A percentile compares a stretch with the other conserved stretches of the same genome.
Conservation (phyloP, 2,113 vertebrate species). For the Sigmodon hispidus region DNA sequence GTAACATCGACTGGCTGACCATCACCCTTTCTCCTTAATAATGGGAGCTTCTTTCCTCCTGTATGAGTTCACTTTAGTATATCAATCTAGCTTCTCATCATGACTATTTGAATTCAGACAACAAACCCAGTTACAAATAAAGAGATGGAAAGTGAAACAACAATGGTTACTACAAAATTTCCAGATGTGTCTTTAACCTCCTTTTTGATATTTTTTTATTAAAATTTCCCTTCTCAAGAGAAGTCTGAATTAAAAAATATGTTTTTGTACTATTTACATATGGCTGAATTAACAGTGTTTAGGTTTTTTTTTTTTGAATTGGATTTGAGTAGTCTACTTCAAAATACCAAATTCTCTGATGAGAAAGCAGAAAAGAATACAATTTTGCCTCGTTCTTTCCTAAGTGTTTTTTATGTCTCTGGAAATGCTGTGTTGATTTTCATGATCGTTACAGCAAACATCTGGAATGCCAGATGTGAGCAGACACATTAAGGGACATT, state of each 20-base stretch:
- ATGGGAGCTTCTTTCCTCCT: neutral
- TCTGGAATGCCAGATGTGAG: conserved; percentile 79
- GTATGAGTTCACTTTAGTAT: neutral
- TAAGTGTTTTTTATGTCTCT: conserved; percentile 57
- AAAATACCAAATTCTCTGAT: conserved; percentile 53
- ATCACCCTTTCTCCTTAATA: neutral
- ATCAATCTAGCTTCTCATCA: neutral
- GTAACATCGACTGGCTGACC: neutral
- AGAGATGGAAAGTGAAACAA: neutral
- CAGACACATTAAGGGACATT: conserved; percentile 66
- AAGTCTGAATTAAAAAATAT: conserved; percentile 14
- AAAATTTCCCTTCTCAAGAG: neutral
- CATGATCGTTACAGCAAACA: conserved; percentile 74
- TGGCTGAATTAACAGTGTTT: conserved; percentile 8
- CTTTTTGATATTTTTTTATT: neutral
- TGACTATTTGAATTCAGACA: neutral
- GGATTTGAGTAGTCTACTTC: neutral
- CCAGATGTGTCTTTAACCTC: neutral
- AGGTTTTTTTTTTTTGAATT: conserved; percentile 62
- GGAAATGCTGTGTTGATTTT: conserved; percentile 70
- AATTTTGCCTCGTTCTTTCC: conserved; percentile 52
- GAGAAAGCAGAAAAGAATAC: conserved; percentile 4
- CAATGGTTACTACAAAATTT: neutral
- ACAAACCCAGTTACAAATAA: neutral
- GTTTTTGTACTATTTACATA: conserved; percentile 52